These are phyloP conservation scores for Perodicticus potto DNA, from an alignment of 2,797 vertebrate species.

Conservation along the genomic window DNA sequence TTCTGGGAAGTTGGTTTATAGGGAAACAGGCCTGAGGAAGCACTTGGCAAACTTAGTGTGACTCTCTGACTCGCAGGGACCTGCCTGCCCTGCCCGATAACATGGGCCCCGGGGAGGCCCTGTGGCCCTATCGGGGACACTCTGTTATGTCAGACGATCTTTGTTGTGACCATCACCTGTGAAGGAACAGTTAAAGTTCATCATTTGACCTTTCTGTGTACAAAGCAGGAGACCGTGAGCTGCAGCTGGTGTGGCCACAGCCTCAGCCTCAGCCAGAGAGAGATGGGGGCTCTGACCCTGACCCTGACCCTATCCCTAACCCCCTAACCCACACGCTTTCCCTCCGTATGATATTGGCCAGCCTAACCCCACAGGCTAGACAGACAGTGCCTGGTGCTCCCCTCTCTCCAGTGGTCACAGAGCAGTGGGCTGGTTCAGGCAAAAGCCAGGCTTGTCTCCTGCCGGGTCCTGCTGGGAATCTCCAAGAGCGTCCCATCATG, in stretches of 20 bases:
- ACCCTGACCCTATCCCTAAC: no score
- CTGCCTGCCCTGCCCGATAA: neutral
- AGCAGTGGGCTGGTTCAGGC: neutral
- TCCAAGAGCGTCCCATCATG: fast-evolving
- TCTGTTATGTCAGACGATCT: fast-evolving
- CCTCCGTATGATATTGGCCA: no score
- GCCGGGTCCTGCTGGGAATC: fast-evolving
- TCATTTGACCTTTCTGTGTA: neutral
- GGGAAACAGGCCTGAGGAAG: neutral
- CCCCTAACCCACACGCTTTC: no score
- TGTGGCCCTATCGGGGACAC: fast-evolving
- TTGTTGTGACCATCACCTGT: fast-evolving
- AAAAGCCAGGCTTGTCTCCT: fast-evolving
- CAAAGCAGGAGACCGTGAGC: fast-evolving
- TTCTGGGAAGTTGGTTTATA: neutral
- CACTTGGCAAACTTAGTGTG: neutral
- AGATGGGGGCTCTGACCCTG: no score
- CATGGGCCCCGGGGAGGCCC: no score
- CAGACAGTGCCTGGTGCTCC: neutral
- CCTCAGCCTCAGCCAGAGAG: neutral
- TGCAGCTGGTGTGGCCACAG: neutral
- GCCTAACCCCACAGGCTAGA: no score
- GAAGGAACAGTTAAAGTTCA: fast-evolving
- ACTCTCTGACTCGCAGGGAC: fast-evolving
- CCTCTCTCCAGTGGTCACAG: fast-evolving